Evolutionary conservation across 1,140 invertebrate genomes (phyloP), one percentile per base, ranked within the genome.

Genomic region (Venturia canescens): DNA sequence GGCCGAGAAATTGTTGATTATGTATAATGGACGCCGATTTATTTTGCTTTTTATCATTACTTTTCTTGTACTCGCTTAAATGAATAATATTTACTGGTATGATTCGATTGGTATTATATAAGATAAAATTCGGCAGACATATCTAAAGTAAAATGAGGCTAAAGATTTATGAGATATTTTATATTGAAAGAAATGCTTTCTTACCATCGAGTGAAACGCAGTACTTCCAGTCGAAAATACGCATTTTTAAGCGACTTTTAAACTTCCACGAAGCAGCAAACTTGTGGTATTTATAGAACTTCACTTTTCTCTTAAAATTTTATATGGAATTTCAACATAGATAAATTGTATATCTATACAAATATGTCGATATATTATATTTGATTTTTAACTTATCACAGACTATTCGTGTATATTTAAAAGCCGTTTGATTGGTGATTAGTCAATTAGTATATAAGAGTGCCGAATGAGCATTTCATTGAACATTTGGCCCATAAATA

Each of bases 191-290:
- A 53, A 76, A 76, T 7, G 21, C 26, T 70, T 80, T 80, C 74
- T 74, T 74, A 76, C 74, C 74, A 76, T 80, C 72, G 21, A 80
- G 34, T 6, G 79, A 80, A 53, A 80, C 57, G 60, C 79, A 80
- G 31, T 69, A 57, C 67, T 80, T 80, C 38, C 74, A 80, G 29
- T 75, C 79, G 34, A 80, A 80, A 21, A 80, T 76, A 60, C 79
- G 71, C 79, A 80, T 80, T 53, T 29, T 70, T 26, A 23, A 69
- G n/a, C 7, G 50, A 50, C 16, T 18, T 69, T 70, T 21, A 13
- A 27, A 3, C 15, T 23, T 29, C 21, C 16, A n/a, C 34, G 69
- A 27, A 71, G 38, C 69, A n/a, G 0, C 1, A 79, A 44, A 44
- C 13, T 11, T 11, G 38, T 44, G 7, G 38, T 44, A 13, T 9